These are phyloP conservation scores for Mus pahari DNA, from an alignment of 2,113 vertebrate species.

Conservation along the genomic window DNA sequence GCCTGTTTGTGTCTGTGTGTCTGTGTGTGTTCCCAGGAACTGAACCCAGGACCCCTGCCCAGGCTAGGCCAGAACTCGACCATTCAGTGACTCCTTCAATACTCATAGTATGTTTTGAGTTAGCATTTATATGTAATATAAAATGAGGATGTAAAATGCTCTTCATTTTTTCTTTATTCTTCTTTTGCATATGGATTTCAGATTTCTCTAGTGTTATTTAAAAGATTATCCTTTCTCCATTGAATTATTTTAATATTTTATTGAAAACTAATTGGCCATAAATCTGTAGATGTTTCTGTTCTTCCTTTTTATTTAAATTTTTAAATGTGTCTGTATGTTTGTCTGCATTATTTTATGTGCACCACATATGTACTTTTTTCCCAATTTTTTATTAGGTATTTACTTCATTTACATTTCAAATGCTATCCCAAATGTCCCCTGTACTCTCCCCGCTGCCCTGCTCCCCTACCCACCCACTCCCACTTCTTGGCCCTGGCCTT, in stretches of 20 bases:
- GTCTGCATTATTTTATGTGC: not conserved
- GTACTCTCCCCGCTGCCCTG: too few species aligned
- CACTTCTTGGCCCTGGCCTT: too few species aligned
- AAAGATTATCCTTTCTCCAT: not conserved
- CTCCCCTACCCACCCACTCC: too few species aligned
- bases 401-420: too few species aligned
- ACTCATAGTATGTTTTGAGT: not conserved
- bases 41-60: not conserved
- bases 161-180: not conserved
- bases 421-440: too few species aligned
- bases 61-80: not conserved
- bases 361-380: not conserved
- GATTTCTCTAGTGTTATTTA: not conserved
- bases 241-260: not conserved
- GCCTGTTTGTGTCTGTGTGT: not conserved
- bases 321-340: not conserved
- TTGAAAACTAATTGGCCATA: not conserved
- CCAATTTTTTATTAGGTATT: too few species aligned
- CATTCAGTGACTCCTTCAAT: not conserved
- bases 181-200: not conserved
- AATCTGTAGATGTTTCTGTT: not conserved
- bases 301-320: not conserved
- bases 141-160: not conserved
- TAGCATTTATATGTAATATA: not conserved
- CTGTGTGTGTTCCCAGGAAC: not conserved